phyloP scores from a whole-genome alignment of 2,888 invertebrate genomes.

The Corbicula japonica region DNA sequence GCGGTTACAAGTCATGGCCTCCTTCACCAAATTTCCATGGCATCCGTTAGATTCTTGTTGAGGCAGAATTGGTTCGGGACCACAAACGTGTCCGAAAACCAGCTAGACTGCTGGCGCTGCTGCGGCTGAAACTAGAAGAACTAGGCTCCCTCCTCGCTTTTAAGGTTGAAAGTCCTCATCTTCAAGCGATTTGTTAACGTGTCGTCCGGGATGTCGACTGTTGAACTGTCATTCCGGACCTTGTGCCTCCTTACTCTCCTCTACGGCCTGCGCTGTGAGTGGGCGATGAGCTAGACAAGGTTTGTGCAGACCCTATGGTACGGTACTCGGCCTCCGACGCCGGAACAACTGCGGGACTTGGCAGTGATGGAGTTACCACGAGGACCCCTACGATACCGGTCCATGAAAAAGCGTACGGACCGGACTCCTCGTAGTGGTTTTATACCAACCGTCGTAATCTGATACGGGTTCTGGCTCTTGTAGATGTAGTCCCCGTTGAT shows the following conservation, averaged over 20 bases:
- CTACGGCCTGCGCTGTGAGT: conserved; percentile 1
- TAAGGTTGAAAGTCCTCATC: not conserved
- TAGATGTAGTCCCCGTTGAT: too few relatives aligned
- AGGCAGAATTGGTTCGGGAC: too few relatives aligned
- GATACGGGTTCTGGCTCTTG: conserved; percentile 1
- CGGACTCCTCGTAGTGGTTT: not conserved
- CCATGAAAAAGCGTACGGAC: too few relatives aligned
- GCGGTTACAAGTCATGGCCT: too few relatives aligned
- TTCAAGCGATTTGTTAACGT: not conserved
- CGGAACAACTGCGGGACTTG: too few relatives aligned
- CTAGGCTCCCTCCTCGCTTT: not conserved
- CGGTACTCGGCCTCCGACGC: not conserved
- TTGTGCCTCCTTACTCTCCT: conserved; percentile 1
- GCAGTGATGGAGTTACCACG: not conserved
- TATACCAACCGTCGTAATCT: not conserved
- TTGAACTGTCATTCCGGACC: not conserved
- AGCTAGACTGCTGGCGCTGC: too few relatives aligned
- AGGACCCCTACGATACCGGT: not conserved
- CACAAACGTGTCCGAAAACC: too few relatives aligned
- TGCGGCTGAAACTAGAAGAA: too few relatives aligned
- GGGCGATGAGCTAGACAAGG: not conserved
- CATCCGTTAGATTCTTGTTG: too few relatives aligned
- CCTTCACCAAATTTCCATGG: too few relatives aligned
- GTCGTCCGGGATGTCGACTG: not conserved
- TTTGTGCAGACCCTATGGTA: not conserved